These are phyloP conservation scores for Lasiurus borealis DNA, from an alignment of 2,113 vertebrate genomes.

Conservation along the genomic window DNA sequence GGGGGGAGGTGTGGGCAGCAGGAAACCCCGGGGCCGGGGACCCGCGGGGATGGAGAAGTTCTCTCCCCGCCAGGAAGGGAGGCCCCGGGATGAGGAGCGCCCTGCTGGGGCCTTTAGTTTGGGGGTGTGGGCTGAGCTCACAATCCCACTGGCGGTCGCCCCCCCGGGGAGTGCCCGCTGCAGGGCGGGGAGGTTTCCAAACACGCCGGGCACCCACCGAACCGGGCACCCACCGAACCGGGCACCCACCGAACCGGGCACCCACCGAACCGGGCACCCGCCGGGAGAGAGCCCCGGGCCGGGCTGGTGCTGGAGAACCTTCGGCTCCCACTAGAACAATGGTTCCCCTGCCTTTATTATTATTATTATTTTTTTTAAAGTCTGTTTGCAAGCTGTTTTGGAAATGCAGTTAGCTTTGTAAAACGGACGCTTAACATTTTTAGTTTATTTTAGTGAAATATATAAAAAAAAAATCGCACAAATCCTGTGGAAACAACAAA, in stretches of 20 bases:
- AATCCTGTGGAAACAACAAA: neutral
- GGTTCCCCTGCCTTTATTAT: no score
- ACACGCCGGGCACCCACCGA: no score
- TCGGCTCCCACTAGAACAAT: neutral
- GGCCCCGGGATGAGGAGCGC: neutral
- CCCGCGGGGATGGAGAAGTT: neutral
- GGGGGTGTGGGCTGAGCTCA: slow-evolving; percentile 38
- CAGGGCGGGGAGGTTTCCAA: neutral
- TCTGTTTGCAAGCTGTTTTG: no score
- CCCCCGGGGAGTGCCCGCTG: neutral
- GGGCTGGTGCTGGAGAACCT: slow-evolving; percentile 5
- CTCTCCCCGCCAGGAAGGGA: neutral
- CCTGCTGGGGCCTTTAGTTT: neutral
- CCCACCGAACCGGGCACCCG: no score
- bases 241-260: no score
- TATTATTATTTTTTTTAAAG: no score
- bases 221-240: no score
- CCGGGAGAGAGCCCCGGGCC: no score
- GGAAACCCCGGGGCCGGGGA: no score
- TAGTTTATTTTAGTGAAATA: neutral
- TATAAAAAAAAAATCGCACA: neutral
- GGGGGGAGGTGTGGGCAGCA: no score
- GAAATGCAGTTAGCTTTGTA: no score
- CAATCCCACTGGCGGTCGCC: neutral
- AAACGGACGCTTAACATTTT: neutral